Evolutionary conservation across 2,797 vertebrate genomes (phyloP).

Genomic region (Enteromius viviparus): DNA sequence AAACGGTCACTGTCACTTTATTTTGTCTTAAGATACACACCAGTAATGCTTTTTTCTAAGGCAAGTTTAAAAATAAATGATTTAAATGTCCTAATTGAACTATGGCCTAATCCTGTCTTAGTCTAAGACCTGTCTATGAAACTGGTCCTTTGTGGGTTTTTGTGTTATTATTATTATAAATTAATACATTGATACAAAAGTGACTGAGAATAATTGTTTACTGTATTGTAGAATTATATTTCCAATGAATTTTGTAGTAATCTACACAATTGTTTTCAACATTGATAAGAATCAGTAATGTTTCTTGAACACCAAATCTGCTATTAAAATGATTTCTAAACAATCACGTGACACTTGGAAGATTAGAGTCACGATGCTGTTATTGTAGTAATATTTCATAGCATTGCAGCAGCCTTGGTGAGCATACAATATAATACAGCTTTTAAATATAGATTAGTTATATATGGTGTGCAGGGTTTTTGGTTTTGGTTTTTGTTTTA

Average conservation of each 20-base stretch:
- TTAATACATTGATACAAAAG: too few species aligned
- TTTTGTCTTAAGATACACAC: too few species aligned
- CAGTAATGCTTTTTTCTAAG: too few species aligned
- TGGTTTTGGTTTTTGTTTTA: too few species aligned
- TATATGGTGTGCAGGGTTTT: not conserved
- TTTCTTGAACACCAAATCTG: not conserved
- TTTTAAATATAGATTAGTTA: not conserved
- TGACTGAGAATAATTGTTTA: too few species aligned
- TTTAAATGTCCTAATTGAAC: too few species aligned
- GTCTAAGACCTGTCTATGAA: too few species aligned
- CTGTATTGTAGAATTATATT: not conserved
- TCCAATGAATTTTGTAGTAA: not conserved
- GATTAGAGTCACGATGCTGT: not conserved
- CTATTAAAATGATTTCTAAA: not conserved
- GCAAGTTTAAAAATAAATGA: too few species aligned
- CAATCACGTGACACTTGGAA: not conserved
- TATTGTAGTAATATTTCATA: not conserved
- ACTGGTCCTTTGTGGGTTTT: too few species aligned
- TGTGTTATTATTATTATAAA: too few species aligned
- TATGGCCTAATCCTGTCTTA: too few species aligned
- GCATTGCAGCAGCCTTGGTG: not conserved
- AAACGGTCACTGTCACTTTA: too few species aligned
- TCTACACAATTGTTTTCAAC: not conserved
- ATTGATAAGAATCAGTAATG: not conserved
- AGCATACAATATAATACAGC: not conserved